A percentile compares a stretch with the other conserved stretches of the same genome.
These are phyloP conservation scores for Apeira syringaria DNA, from an alignment of 2,888 invertebrate genomes.

Conservation along the genomic window DNA sequence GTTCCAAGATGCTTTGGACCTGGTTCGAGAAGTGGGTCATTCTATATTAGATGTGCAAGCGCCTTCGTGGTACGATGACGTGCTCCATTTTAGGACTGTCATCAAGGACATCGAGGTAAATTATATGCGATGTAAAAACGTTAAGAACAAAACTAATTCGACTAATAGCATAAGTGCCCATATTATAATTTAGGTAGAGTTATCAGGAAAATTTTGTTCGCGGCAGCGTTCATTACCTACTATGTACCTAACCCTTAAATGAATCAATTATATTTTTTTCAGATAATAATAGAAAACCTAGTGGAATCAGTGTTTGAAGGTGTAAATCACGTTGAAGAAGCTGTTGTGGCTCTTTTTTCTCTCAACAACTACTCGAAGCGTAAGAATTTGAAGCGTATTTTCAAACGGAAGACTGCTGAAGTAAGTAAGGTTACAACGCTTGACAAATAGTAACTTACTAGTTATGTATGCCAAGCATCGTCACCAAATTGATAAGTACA, in stretches of 20 bases:
- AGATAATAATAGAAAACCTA: conserved; percentile 93
- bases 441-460: too few relatives aligned
- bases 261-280: conserved; percentile 19
- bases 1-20: conserved; percentile 86
- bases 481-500: too few relatives aligned
- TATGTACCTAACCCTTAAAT: too few relatives aligned
- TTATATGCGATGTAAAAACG: conserved; percentile 10
- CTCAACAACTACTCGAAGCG: conserved; percentile 91
- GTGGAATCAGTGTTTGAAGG: conserved; percentile 91
- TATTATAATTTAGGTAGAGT: too few relatives aligned
- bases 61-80: conserved; percentile 92
- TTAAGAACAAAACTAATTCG: background rate
- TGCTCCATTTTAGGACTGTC: conserved; percentile 83
- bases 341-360: conserved; percentile 89
- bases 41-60: conserved; percentile 91
- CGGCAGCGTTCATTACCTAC: too few relatives aligned
- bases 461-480: too few relatives aligned
- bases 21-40: conserved; percentile 83
- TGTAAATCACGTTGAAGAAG: conserved; percentile 91
- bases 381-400: conserved; percentile 87
- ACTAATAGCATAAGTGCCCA: too few relatives aligned
- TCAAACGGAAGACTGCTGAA: conserved; percentile 86
- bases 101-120: conserved; percentile 85
- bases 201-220: too few relatives aligned
- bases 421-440: conserved; percentile 59